Evolutionary conservation across 2,113 vertebrate species (phyloP), one percentile per base, ranked within the genome.

Genomic region (Semnornis frantzii): DNA sequence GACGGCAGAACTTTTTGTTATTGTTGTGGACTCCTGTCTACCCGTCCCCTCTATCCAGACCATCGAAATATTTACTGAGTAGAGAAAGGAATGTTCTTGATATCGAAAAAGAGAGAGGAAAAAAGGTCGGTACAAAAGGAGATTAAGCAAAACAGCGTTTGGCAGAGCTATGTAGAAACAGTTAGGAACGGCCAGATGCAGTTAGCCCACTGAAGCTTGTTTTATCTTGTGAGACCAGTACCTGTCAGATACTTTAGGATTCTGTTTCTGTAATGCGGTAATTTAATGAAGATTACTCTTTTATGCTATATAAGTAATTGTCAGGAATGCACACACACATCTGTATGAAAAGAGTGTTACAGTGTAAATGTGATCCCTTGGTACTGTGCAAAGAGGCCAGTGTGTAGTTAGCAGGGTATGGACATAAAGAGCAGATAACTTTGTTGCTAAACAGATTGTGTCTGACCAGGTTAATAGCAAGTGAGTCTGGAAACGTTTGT

Each of bases 171-270:
- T 23, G 72, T 27, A 24, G 27, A 71, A 91, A 18, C 9, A 24
- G 7, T 15, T 34, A 25, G 46, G 8, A 71, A 23, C 54, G 48
- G 39, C 10, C 15, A 78, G 37, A 31, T 44, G 24, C 18, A 3
- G 37, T 23, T 1, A 0, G 4, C 42, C 59, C 2, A 1, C 30
- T 59, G 21, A 31, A 28, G 23, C n/a, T 62, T 50, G 4, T 34
- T 74, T 64, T 62, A 4, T 27, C 74, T 65, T 85, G 23, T 23
- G n/a, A 27, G 44, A 75, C 25, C 44, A 54, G 25, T 21, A 11
- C 5, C 1, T 8, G 3, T 24, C 24, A 50, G n/a, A 1, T 48
- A 7, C 15, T 30, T 7, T 24, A 30, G 33, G 13, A 6, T 72
- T 74, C 48, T 88, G 25, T 52, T 82, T 71, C 27, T 91, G n/a